Base-by-base conservation (phyloP, 2,888 invertebrate species). In the Embidobia sp. region DNA sequence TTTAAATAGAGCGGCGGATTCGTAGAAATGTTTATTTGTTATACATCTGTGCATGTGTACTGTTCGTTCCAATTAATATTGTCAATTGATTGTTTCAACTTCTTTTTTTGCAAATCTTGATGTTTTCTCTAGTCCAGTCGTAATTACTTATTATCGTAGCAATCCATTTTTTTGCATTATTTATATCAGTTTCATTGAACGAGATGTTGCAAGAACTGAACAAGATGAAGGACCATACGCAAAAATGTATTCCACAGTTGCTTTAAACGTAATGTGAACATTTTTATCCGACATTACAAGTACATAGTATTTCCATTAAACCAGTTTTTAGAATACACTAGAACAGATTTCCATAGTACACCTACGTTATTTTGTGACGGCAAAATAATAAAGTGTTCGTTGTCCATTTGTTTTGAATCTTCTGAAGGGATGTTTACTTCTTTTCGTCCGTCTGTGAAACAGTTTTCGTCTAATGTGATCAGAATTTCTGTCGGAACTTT, bases 141-240 rank as follows among this genome's bases (percentile, higher is more conserved):
- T 15, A 15, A 26, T 10, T 26, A 3, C 11, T 15, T 4, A 48
- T 29, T 15, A 48, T 16, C 3, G 5, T 3, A 8, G 48, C 27
- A 3, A 48, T 16, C 48, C 48, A 48, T 29, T 29, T 27, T 15
- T 29, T 11, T 3, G 29, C 48, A 15, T 29, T 4, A 29, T 48
- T 29, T 29, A 48, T 48, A 8, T 48, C 29, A 13, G 29, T 29
- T 10, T 48, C 48, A 10, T 29, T 10, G 11, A 48, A 48, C 0
- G 7, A n/a, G 8, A 48, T 29, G 13, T 48, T 18, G 16, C 29
- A 48, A 1, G 29, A 11, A n/a, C 29, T 48, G 7, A 48, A 15
- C 29, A 29, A 15, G 8, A 48, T 15, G n/a, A 7, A 48, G 7
- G 48, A 13, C 48, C 48, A 48, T n/a, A 48, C 29, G 16, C 48